Evolutionary conservation across 2,797 vertebrate genomes (phyloP).

Genomic region (Poeciliopsis infans): DNA sequence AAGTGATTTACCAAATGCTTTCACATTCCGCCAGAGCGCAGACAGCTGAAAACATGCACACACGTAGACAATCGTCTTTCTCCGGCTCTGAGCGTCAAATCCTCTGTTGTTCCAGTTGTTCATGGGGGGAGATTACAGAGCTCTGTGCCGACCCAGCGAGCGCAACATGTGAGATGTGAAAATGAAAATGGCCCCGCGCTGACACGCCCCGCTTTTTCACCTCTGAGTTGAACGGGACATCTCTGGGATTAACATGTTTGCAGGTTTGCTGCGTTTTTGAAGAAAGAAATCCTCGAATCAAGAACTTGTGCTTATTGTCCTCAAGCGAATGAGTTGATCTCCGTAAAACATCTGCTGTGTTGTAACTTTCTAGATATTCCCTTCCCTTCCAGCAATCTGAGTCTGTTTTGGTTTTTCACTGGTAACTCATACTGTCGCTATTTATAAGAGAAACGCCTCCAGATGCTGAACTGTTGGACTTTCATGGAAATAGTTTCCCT

Average conservation of each 20-base stretch:
- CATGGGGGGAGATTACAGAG: slow-evolving; percentile 54
- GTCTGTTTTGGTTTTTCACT: slow-evolving; percentile 26
- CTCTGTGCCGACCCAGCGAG: slow-evolving; percentile 42
- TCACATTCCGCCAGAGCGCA: slow-evolving; percentile 26
- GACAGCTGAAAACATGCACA: slow-evolving; percentile 27
- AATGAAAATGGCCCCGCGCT: slow-evolving; percentile 34
- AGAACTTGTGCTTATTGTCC: background rate
- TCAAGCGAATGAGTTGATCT: background rate
- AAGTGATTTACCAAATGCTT: slow-evolving; percentile 32
- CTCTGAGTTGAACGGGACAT: slow-evolving; percentile 11
- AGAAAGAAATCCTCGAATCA: slow-evolving; percentile 2
- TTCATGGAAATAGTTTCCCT: slow-evolving; percentile 24
- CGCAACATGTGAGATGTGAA: slow-evolving; percentile 49
- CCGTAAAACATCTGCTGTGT: background rate
- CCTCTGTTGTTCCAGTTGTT: slow-evolving; percentile 73
- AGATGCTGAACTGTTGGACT: slow-evolving; percentile 36
- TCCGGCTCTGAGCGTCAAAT: slow-evolving; percentile 64
- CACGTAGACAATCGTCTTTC: slow-evolving; percentile 38
- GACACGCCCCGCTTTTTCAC: slow-evolving; percentile 32
- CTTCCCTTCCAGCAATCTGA: background rate
- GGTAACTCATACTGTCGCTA: slow-evolving; percentile 14
- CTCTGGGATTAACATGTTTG: slow-evolving; percentile 1
- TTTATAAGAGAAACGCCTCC: slow-evolving; percentile 36
- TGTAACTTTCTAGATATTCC: slow-evolving; percentile 6
- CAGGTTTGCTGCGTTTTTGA: slow-evolving; percentile 16